Percentiles rank a stretch among this genome's conserved stretches.
phyloP scores from a whole-genome alignment of 2,797 vertebrate genomes.

The Neosilurus hyrtlii region DNA sequence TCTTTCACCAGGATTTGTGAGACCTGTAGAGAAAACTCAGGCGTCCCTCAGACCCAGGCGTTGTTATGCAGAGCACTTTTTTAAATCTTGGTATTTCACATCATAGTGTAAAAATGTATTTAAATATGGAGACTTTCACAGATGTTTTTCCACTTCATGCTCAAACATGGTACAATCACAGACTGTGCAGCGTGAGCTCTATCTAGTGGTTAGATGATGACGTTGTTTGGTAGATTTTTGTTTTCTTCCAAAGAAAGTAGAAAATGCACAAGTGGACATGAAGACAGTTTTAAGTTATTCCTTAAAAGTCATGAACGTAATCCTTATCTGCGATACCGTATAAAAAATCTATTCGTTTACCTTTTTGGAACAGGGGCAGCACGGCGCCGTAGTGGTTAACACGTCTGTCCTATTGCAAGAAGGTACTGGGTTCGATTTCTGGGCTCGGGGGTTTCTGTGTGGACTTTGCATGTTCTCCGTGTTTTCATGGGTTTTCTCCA shows the following conservation, averaged over 20 bases:
- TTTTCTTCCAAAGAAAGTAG: background rate
- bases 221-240: too few relatives aligned
- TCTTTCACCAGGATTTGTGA: background rate
- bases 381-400: too few relatives aligned
- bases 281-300: background rate
- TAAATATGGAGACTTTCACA: background rate
- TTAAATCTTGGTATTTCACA: conserved; percentile 14
- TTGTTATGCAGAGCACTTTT: background rate
- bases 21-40: background rate
- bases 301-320: background rate
- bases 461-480: too few relatives aligned
- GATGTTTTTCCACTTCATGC: background rate
- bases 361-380: too few relatives aligned
- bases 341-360: too few relatives aligned
- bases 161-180: background rate
- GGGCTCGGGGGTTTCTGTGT: too few relatives aligned
- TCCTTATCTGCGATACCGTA: too few relatives aligned
- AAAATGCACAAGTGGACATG: background rate
- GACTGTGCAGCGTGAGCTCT: conserved; percentile 20
- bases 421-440: too few relatives aligned
- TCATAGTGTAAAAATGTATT: background rate
- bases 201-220: conserved; percentile 36
- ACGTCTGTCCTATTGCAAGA: too few relatives aligned
- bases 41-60: background rate
- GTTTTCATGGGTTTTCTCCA: too few relatives aligned